Evolutionary conservation across 1,140 invertebrate species (phyloP), one percentile per base, ranked within the genome.

Genomic region (Homarus americanus): DNA sequence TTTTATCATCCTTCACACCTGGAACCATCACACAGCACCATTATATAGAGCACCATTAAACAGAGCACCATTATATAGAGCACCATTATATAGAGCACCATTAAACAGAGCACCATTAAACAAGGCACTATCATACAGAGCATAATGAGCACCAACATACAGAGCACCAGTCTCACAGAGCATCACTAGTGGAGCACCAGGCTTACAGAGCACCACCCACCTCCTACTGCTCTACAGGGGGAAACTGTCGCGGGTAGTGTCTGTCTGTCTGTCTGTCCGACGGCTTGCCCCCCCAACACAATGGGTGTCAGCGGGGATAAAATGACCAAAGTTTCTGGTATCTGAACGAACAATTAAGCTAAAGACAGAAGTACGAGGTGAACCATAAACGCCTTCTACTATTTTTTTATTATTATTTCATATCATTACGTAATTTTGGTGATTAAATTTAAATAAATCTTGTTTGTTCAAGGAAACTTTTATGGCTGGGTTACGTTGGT

Each of bases 301-400:
- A 87, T 87, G 75, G 75, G 49, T 79, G 75, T 79, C 85, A 66
- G 53, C 38, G 36, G 58, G 80, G 85, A 87, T 79, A 87, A 78
- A 87, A 69, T 75, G 76, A 80, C 53, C 85, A 66, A 87, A 87
- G 20, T 38, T 78, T 66, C 24, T 69, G 85, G 34, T 20, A 79
- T 44, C 49, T 66, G 85, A 87, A 38, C 85, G 85, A 79, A 79
- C 44, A 78, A 79, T 63, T 69, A 66, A 49, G 53, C 15, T n/a
- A n/a, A n/a, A n/a, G n/a, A 41, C 1, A 0, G 15, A 32, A 24
- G 49, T 24, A 36, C 2, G 5, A 0, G 34, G 15, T 24, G 20
- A 15, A 34, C 2, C 78, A 24, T 58, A 82, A 24, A 9, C 32
- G n/a, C 28, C 44, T 1, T 7, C 28, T 3, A 20, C 5, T 41